These are phyloP conservation scores for Leistus spinibarbis DNA, from an alignment of 2,888 invertebrate genomes.

Conservation along the genomic window DNA sequence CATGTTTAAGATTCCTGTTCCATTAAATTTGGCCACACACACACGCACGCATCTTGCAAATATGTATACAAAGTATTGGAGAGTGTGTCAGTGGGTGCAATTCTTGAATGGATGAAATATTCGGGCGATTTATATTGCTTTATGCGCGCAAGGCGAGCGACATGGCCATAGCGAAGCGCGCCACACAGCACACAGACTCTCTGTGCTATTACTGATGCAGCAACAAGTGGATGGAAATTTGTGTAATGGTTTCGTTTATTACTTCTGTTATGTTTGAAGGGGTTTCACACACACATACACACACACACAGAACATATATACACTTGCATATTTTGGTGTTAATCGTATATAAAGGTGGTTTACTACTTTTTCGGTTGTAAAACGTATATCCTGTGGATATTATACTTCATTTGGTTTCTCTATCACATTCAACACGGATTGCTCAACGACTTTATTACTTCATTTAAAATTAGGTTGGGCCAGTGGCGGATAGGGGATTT, in stretches of 20 bases:
- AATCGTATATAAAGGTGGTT: background rate
- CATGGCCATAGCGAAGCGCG: background rate
- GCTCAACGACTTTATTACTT: no score
- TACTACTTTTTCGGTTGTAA: conserved; percentile 2
- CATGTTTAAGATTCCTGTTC: no score
- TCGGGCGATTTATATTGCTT: background rate
- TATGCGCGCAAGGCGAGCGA: background rate
- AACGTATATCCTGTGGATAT: background rate
- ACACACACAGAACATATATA: background rate
- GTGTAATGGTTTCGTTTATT: conserved; percentile 16
- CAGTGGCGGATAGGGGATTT: no score
- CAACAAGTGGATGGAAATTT: conserved; percentile 17
- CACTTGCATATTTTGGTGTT: background rate
- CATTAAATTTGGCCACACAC: background rate
- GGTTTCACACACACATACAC: background rate
- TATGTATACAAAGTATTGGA: background rate
- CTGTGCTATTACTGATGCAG: background rate
- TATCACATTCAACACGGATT: background rate
- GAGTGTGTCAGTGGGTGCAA: background rate
- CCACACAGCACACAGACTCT: background rate
- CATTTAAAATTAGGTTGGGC: no score
- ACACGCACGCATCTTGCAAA: background rate
- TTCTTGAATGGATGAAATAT: background rate
- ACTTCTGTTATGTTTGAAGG: conserved; percentile 1
- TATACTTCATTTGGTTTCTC: background rate